Evolutionary conservation across 2,113 vertebrate genomes (phyloP).

Genomic region (Paedocypris sp.): DNA sequence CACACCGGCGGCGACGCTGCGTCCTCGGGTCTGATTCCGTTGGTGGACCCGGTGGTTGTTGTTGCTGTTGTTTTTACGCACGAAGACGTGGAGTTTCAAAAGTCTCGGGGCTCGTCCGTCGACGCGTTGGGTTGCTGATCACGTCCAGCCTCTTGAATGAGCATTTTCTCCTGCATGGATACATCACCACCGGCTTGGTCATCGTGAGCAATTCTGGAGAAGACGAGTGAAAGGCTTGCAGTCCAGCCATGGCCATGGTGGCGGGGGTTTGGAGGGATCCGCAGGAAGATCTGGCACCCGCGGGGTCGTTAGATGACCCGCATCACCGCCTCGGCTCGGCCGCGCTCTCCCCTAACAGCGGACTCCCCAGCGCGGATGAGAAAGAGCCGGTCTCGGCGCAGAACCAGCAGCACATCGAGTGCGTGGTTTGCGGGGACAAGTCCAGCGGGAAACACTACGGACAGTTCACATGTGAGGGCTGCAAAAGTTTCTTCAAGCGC

Average conservation of each 20-base stretch:
- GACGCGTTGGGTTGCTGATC: not conserved
- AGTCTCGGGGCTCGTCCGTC: not conserved
- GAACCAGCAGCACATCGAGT: slow-evolving; percentile 81
- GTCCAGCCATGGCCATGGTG: slow-evolving; percentile 83
- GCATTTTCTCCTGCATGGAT: slow-evolving; percentile 14
- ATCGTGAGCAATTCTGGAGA: not conserved
- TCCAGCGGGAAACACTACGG: slow-evolving; percentile 95
- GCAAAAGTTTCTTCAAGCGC: slow-evolving; percentile 93
- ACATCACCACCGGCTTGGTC: not conserved
- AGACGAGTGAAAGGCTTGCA: slow-evolving; percentile 28
- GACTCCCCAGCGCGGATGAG: slow-evolving; percentile 65
- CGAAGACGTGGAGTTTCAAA: not conserved
- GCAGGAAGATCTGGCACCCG: slow-evolving; percentile 75
- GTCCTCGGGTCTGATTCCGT: not conserved
- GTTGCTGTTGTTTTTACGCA: slow-evolving; percentile 13
- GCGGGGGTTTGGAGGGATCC: slow-evolving; percentile 81
- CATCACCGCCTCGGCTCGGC: slow-evolving; percentile 62
- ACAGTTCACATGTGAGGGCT: slow-evolving; percentile 94
- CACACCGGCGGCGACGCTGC: not conserved
- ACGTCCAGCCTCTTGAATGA: not conserved
- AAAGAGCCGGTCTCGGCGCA: slow-evolving; percentile 63
- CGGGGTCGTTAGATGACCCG: slow-evolving; percentile 62
- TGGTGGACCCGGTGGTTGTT: not conserved
- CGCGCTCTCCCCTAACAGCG: slow-evolving; percentile 73
- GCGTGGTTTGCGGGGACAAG: slow-evolving; percentile 92